These are phyloP conservation scores for Rhabdophis nuchalis DNA, from an alignment of 2,797 vertebrate genomes.

Conservation along the genomic window DNA sequence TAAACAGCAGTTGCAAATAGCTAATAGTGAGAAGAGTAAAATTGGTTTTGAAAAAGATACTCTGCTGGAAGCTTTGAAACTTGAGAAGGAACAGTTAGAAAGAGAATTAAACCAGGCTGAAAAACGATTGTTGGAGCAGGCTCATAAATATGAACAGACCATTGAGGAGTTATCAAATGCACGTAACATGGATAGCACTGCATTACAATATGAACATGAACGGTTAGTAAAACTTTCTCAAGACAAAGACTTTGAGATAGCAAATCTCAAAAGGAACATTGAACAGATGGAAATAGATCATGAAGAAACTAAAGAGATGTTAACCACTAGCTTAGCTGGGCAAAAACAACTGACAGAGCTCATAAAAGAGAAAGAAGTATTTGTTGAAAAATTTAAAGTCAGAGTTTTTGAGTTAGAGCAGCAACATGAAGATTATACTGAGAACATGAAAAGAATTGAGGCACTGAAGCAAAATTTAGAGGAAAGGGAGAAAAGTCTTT, in stretches of 20 bases:
- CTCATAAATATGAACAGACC: slow-evolving; percentile 80
- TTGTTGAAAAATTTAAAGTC: slow-evolving; percentile 79
- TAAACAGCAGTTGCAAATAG: slow-evolving; percentile 75
- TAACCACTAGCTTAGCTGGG: slow-evolving; percentile 83
- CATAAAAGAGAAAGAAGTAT: slow-evolving; percentile 86
- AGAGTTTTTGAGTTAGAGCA: slow-evolving; percentile 73
- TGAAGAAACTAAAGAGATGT: slow-evolving; percentile 85
- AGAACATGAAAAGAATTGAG: slow-evolving; percentile 71
- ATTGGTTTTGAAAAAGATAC: slow-evolving; percentile 80
- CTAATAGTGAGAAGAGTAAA: slow-evolving; percentile 69
- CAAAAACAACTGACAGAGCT: slow-evolving; percentile 89
- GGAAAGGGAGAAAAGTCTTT: slow-evolving; percentile 88
- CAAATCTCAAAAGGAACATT: slow-evolving; percentile 77
- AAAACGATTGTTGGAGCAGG: slow-evolving; percentile 75
- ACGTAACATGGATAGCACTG: slow-evolving; percentile 76
- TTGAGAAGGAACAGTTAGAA: slow-evolving; percentile 83
- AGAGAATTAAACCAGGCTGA: slow-evolving; percentile 75
- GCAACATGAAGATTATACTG: slow-evolving; percentile 71
- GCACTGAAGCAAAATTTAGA: slow-evolving; percentile 78
- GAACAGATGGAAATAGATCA: slow-evolving; percentile 80
- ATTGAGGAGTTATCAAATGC: slow-evolving; percentile 78
- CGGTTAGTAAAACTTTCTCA: slow-evolving; percentile 79
- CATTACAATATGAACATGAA: slow-evolving; percentile 82
- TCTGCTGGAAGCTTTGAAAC: slow-evolving; percentile 80
- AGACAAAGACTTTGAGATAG: slow-evolving; percentile 85